Conservation (phyloP, 2,888 invertebrate genomes). For the Leucophenga montana region DNA sequence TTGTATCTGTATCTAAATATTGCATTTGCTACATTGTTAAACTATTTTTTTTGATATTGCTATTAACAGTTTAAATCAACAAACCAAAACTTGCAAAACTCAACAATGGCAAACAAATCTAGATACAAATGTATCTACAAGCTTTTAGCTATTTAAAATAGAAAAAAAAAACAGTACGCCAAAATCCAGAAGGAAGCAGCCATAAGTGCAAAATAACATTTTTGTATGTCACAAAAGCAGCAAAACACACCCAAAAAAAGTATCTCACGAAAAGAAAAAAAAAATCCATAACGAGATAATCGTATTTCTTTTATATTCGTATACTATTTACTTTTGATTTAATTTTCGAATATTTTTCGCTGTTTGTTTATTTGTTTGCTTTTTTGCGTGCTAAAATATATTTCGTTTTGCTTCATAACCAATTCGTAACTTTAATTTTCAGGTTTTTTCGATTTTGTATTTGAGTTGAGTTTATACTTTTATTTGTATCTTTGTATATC, state of each 20-base stretch:
- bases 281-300: not conserved
- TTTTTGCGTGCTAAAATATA: conserved; percentile 40
- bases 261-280: conserved; percentile 2
- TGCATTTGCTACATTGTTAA: not conserved
- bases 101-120: conserved; percentile 4
- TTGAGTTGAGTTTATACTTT: not conserved
- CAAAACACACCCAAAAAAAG: conserved; percentile 6
- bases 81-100: conserved; percentile 36
- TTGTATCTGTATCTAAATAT: not conserved
- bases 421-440: not conserved
- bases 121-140: not conserved
- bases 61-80: conserved; percentile 56
- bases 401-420: not conserved
- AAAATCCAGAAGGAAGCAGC: no score
- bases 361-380: conserved; percentile 35
- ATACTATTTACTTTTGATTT: conserved; percentile 19
- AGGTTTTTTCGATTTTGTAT: conserved; percentile 13
- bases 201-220: no score
- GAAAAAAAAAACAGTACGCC: no score
- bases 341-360: conserved; percentile 24
- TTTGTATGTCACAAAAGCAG: not conserved
- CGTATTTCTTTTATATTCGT: conserved; percentile 31
- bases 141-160: no score
- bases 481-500: no score
- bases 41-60: no score